Evolutionary conservation across 2,888 invertebrate genomes (phyloP).

Genomic region (Plemyria rubiginata): DNA sequence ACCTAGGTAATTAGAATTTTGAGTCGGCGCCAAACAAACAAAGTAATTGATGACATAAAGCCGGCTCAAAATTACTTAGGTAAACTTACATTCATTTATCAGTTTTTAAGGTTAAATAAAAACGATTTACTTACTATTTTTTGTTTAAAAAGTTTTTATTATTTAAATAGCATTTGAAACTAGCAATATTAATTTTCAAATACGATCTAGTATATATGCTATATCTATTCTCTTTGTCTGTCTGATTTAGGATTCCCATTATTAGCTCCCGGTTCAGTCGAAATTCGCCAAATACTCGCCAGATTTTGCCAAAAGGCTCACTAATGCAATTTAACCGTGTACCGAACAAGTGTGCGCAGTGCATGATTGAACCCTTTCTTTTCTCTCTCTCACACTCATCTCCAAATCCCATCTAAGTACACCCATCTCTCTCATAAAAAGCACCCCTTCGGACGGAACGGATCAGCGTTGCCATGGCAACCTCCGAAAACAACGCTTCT

Average conservation of each 20-base stretch:
- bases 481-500: conserved; percentile 70
- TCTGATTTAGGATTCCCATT: neutral
- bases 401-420: conserved; percentile 5
- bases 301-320: conserved; percentile 58
- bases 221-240: neutral
- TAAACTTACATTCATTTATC: no score
- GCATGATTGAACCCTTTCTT: conserved; percentile 64
- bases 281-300: conserved; percentile 33
- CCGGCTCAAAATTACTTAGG: no score
- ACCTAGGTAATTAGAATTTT: no score
- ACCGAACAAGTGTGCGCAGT: conserved; percentile 66
- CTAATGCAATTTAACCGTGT: conserved; percentile 78
- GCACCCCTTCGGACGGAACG: conserved; percentile 70
- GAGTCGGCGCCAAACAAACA: no score
- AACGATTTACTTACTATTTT: no score
- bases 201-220: no score
- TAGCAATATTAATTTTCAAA: no score
- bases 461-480: conserved; percentile 74
- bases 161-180: no score
- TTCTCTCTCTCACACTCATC: conserved; percentile 48
- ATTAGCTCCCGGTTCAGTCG: neutral
- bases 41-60: no score
- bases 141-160: no score
- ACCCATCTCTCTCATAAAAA: conserved; percentile 48
- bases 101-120: no score